Evolutionary conservation across 2,888 invertebrate species (phyloP), one percentile per base, ranked within the genome.

Genomic region (Callosobruchus maculatus): DNA sequence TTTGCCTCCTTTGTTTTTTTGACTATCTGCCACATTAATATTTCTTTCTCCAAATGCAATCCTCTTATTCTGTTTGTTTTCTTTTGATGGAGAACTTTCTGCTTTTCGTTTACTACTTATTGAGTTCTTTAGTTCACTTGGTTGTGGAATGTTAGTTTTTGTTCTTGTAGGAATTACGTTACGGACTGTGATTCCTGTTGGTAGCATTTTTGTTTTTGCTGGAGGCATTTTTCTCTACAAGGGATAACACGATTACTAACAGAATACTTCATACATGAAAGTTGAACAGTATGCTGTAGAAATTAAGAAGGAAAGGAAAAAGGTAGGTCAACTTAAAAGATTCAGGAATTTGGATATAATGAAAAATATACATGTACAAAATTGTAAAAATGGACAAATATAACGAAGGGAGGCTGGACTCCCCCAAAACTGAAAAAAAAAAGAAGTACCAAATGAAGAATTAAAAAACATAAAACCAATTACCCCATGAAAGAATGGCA

Each of bases 41-140:
- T 95, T 96, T 72, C 95, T 95, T 86, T 97, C 96, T 76, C 94
- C 95, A 83, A 97, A 91, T 2, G 96, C 97, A 68, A 95, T 93
- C 82, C 97, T 89, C 86, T 95, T 96, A 4, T 92, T 90, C 2
- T 92, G 90, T 72, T 90, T 91, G 79, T 91, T 91, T 84, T 93
- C 93, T 86, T 94, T 95, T 70, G 92, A 83, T 3, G 95, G 95
- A 74, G 95, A 95, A 78, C 91, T 91, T 70, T 93, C 93, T 0
- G 95, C 95, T 90, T 96, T 96, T 83, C 96, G 90, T 86, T 96
- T 96, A 72, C 90, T 89, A 85, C 81, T 86, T 81, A 82, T 73
- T 4, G 88, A 88, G 84, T 89, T 88, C 85, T 89, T 78, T 69
- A 73, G 72, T 75, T 77, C 73, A 75, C 76, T 73, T 21, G 21